Evolutionary conservation across 2,113 vertebrate species (phyloP), one percentile per base, ranked within the genome.

Genomic region (Phasianus colchicus): DNA sequence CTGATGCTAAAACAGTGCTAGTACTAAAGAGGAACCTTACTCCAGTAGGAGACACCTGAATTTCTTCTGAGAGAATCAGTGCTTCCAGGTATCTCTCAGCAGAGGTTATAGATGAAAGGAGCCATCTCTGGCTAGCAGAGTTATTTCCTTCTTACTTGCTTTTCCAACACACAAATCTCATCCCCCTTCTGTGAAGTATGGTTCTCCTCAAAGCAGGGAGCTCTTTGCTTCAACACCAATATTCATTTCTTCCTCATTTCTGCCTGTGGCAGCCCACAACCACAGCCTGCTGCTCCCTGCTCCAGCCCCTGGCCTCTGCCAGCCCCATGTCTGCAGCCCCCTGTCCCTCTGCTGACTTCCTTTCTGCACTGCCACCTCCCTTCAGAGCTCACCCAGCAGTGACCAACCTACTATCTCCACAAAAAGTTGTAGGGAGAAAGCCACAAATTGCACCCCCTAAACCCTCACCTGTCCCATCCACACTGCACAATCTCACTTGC

Each of bases 141-240:
- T 75, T 47, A 87, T 82, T 85, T 93, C 63, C 54, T 82, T 84
- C 66, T 58, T 79, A 25, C 29, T 57, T 52, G 58, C 67, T 92
- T 79, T 75, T 61, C 47, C 30, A 65, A 87, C 58, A 64, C 58
- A 45, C 79, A 85, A 92, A 76, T 70, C n/a, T 89, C 48, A 0
- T 82, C 75, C 70, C 54, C 20, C 57, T 58, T 58, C 57, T n/a
- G 7, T 18, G 55, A n/a, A 32, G 32, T 30, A 38, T 18, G 4
- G 13, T 29, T 75, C 60, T 80, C 63, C 67, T 90, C 70, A 3
- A 65, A 61, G 73, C 48, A 70, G 43, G 77, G 40, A 73, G 48
- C 54, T 54, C 27, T 78, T 72, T 34, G 17, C 5, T 70, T 50
- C 89, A 78, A 27, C 65, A 60, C 45, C 47, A 82, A 12, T 20